Evolutionary conservation across 2,113 vertebrate species (phyloP), one percentile per base, ranked within the genome.

Genomic region (Cranoglanis bouderius): DNA sequence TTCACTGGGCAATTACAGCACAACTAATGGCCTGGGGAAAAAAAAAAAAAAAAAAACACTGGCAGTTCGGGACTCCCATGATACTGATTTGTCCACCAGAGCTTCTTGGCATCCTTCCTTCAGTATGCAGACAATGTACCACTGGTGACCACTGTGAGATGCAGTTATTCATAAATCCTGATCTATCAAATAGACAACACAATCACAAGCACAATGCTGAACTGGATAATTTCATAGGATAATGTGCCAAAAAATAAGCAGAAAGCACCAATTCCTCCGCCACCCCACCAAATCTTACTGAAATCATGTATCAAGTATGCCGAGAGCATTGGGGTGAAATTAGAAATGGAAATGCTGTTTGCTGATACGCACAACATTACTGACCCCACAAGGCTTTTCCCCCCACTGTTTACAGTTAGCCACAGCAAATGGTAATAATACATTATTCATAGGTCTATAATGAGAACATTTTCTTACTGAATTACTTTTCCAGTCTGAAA

Each of bases 391-490:
- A 16, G 43, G 46, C 12, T 21, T 14, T 35, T 12, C 35, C 16
- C 46, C 59, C 63, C 46, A 72, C 72, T 82, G 89, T 89, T 87
- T 89, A 86, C 72, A 65, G 38, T 80, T 65, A 81, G 74, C 59
- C 84, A 55, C 49, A 29, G 86, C 61, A 70, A 87, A 87, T 70
- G 55, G 87, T 65, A 65, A 88, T 75, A 88, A 88, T 86, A 65
- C 84, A 83, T 78, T 86, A 67, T 88, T 88, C 83, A 86, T 88
- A 49, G 84, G 18, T n/a, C 65, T 80, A 57, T 87, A 35, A 88
- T 85, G 87, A 85, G 82, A 88, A 88, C 87, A 84, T 77, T 88
- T 88, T 85, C 87, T 77, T 65, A 88, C 87, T 51, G 57, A 88
- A 85, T 88, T 88, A 78, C 87, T 78, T 88, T 78, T 32, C n/a